Evolutionary conservation across 2,888 invertebrate genomes (phyloP).

Genomic region (Xanthorhoe designata): DNA sequence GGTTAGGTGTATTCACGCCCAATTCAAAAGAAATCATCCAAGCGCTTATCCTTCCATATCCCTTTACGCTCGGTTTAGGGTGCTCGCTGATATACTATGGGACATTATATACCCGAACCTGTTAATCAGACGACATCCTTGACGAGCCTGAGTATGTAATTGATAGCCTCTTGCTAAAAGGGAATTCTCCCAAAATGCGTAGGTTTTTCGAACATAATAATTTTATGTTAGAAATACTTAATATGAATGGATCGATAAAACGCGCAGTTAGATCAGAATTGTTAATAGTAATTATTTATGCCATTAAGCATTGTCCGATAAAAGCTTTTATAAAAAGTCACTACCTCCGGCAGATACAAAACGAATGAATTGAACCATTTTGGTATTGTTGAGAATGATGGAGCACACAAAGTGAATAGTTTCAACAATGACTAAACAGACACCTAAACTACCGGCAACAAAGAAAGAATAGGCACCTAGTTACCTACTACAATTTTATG

Average conservation of each 20-base stretch:
- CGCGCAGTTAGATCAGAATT: slow-evolving; percentile 1
- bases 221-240: slow-evolving; percentile 21
- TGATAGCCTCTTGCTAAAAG: slow-evolving; percentile 63
- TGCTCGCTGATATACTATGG: slow-evolving; percentile 54
- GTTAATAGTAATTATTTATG: slow-evolving; percentile 16
- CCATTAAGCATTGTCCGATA: slow-evolving; percentile 54
- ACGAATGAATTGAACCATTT: slow-evolving; percentile 63
- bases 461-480: slow-evolving; percentile 53
- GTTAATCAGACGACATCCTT: slow-evolving; percentile 73
- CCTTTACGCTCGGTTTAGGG: slow-evolving; percentile 60
- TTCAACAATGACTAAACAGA: slow-evolving; percentile 63
- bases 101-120: slow-evolving; percentile 63
- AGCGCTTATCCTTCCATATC: slow-evolving; percentile 64
- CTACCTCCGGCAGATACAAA: slow-evolving; percentile 48
- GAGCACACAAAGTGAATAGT: slow-evolving; percentile 60
- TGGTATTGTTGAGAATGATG: slow-evolving; percentile 58
- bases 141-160: slow-evolving; percentile 65
- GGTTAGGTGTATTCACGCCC: slow-evolving; percentile 57
- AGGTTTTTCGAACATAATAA: slow-evolving; percentile 40
- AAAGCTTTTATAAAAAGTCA: slow-evolving; percentile 48
- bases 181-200: slow-evolving; percentile 49
- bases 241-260: slow-evolving; percentile 49
- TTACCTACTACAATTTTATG: slow-evolving; percentile 32
- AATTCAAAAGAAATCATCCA: slow-evolving; percentile 62
- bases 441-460: slow-evolving; percentile 57